These are phyloP conservation scores for Danio jaintianensis DNA, from an alignment of 2,797 vertebrate genomes.

Conservation along the genomic window DNA sequence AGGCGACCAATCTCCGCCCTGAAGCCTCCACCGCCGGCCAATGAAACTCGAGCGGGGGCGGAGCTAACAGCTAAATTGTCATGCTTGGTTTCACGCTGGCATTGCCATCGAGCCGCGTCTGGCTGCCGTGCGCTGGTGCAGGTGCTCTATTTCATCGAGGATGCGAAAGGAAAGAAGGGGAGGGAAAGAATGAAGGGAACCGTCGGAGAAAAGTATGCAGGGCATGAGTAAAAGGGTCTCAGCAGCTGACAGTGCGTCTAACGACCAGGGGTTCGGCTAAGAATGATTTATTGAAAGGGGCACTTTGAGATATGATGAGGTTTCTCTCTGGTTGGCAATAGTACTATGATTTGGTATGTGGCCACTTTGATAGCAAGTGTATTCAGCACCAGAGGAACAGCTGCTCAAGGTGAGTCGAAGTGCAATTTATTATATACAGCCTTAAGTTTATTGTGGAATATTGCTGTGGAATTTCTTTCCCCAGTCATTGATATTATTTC, in stretches of 20 bases:
- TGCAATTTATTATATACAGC: slow-evolving; percentile 76
- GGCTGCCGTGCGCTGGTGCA: slow-evolving; percentile 82
- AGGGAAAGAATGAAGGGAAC: slow-evolving; percentile 76
- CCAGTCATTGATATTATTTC: too few species aligned
- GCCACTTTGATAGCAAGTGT: slow-evolving; percentile 99
- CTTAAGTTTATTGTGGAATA: slow-evolving; percentile 34
- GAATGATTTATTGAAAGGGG: slow-evolving; percentile 84
- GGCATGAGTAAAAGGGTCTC: slow-evolving; percentile 81
- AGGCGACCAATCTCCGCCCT: slow-evolving; percentile 76
- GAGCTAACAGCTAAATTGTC: slow-evolving; percentile 71
- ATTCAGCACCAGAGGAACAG: slow-evolving; percentile 92
- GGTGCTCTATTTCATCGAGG: slow-evolving; percentile 81
- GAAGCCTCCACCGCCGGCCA: slow-evolving; percentile 61
- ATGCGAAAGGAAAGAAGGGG: slow-evolving; percentile 67
- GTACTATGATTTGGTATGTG: slow-evolving; percentile 99
- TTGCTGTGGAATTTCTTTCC: not conserved
- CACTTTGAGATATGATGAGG: slow-evolving; percentile 92
- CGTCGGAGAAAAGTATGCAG: slow-evolving; percentile 80
- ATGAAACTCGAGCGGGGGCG: slow-evolving; percentile 70
- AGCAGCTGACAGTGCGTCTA: slow-evolving; percentile 68
- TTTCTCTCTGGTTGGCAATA: slow-evolving; percentile 89
- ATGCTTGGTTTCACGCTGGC: slow-evolving; percentile 81
- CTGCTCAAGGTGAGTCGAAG: slow-evolving; percentile 98
- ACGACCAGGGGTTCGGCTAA: slow-evolving; percentile 78
- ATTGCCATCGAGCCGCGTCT: slow-evolving; percentile 69